Conservation (phyloP, 2,797 vertebrate species). For the Echeneis naucrates region DNA sequence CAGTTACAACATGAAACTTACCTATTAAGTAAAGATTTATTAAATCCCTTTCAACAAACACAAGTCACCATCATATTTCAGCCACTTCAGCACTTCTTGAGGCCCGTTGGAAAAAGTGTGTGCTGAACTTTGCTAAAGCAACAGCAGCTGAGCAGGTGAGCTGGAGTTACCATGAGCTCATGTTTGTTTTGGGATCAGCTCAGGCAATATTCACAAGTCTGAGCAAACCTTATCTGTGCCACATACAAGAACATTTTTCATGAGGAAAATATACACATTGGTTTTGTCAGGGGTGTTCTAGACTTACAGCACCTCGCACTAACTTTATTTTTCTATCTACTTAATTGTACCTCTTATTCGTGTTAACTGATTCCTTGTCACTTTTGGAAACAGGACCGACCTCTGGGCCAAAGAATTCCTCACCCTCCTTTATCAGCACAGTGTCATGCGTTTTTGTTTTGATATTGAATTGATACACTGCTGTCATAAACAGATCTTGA, state of each 20-base stretch:
- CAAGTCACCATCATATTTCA: constrained; percentile 62
- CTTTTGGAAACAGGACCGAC: constrained; percentile 64
- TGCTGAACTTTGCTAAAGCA: constrained; percentile 73
- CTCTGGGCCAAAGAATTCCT: constrained; percentile 52
- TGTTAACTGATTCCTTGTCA: constrained; percentile 58
- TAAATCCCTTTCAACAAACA: constrained; percentile 64
- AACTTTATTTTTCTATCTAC: constrained; percentile 64
- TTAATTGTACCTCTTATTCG: constrained; percentile 48
- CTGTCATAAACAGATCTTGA: constrained; percentile 28
- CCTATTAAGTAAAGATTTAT: constrained; percentile 47
- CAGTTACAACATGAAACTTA: constrained; percentile 25
- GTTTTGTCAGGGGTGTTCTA: constrained; percentile 36
- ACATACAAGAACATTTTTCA: constrained; percentile 68
- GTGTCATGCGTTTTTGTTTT: constrained; percentile 44
- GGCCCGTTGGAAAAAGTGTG: constrained; percentile 50
- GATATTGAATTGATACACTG: constrained; percentile 24
- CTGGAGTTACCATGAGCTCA: constrained; percentile 67
- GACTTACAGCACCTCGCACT: constrained; percentile 52
- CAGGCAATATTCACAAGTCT: constrained; percentile 71
- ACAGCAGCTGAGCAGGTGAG: constrained; percentile 70
- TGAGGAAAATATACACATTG: constrained; percentile 57
- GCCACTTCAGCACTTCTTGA: constrained; percentile 63
- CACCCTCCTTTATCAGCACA: constrained; percentile 50
- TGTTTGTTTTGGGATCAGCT: constrained; percentile 79
- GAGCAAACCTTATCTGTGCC: constrained; percentile 64